phyloP scores from a whole-genome alignment of 2,113 vertebrate genomes.

The Carassius gibelio region DNA sequence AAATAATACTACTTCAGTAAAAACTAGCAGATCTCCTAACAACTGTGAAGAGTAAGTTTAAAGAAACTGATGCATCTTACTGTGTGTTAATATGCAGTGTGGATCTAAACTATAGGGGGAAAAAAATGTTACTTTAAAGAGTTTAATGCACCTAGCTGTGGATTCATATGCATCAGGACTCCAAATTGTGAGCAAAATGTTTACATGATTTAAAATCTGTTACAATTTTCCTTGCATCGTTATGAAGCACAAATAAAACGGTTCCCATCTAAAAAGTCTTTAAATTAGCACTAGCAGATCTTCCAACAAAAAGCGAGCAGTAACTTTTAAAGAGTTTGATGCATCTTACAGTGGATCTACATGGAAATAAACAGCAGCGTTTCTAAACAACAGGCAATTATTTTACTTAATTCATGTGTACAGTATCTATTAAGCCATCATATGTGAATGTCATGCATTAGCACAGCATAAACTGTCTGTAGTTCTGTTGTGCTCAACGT shows the following conservation, averaged over 20 bases:
- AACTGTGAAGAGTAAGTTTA: background rate
- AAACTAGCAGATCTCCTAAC: background rate
- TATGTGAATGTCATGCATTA: constrained; percentile 23
- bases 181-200: background rate
- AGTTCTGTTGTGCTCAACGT: constrained; percentile 40
- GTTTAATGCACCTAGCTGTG: background rate
- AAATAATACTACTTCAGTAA: background rate
- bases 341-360: background rate
- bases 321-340: background rate
- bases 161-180: background rate
- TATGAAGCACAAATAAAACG: background rate
- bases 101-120: no score
- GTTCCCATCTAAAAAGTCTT: background rate
- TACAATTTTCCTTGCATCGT: background rate
- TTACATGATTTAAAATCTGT: no score
- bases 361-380: background rate
- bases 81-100: background rate
- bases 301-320: background rate
- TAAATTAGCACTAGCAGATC: background rate
- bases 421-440: background rate
- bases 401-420: no score
- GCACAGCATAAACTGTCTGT: constrained; percentile 26
- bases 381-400: no score
- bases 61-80: background rate
- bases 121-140: no score